Percentiles rank a stretch among this genome's conserved stretches.
Evolutionary conservation across 2,113 vertebrate genomes (phyloP).

Genomic region (Dromiciops gliroides): DNA sequence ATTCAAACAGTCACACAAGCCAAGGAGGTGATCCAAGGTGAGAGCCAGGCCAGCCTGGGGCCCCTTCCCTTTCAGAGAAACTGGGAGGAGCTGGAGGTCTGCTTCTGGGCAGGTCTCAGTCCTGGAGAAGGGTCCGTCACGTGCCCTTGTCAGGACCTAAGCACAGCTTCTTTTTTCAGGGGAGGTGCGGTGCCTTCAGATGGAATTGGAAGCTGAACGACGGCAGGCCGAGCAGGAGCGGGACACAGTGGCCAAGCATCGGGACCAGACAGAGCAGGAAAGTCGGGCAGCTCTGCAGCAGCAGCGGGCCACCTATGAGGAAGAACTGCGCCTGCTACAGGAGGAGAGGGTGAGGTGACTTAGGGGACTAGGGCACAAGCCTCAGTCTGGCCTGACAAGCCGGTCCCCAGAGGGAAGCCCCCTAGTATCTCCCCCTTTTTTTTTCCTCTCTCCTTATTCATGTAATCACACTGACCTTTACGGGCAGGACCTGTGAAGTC

Average conservation of each 20-base stretch:
- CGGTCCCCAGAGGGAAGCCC: not conserved
- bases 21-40: slow-evolving; percentile 89
- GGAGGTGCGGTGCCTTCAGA: slow-evolving; percentile 85
- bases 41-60: slow-evolving; percentile 38
- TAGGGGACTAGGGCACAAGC: not conserved
- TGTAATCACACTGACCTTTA: not conserved
- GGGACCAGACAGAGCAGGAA: slow-evolving; percentile 66
- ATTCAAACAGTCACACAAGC: slow-evolving; percentile 84
- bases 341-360: slow-evolving; percentile 76
- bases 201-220: slow-evolving; percentile 84
- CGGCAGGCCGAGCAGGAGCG: slow-evolving; percentile 69
- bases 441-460: not conserved
- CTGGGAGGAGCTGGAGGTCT: not conserved
- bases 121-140: not conserved
- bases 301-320: slow-evolving; percentile 57
- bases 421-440: not conserved
- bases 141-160: not conserved
- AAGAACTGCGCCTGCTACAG: slow-evolving; percentile 67
- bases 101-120: not conserved
- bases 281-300: slow-evolving; percentile 52
- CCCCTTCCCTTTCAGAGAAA: not conserved
- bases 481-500: not conserved
- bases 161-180: slow-evolving; percentile 76
- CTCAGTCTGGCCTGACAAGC: not conserved
- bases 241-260: slow-evolving; percentile 62